A percentile compares a stretch with the other conserved stretches of the same genome.
phyloP scores from a whole-genome alignment of 2,113 vertebrate genomes.

The Canis aureus region DNA sequence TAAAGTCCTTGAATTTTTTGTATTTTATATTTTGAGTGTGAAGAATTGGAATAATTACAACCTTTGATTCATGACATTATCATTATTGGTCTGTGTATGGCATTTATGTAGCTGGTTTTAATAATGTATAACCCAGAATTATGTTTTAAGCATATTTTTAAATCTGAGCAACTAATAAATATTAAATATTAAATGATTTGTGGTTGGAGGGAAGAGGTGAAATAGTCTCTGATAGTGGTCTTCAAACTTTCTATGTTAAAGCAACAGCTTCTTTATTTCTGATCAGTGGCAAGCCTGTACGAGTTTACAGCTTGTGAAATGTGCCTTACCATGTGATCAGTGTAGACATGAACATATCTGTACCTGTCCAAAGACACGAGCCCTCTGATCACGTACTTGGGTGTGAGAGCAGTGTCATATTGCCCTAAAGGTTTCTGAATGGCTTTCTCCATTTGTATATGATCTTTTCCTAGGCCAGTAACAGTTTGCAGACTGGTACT shows the following conservation, averaged over 20 bases:
- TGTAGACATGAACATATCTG: neutral
- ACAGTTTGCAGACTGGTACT: neutral
- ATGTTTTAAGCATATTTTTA: neutral
- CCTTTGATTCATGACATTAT: constrained; percentile 9
- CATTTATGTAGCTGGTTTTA: constrained; percentile 64
- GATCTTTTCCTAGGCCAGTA: neutral
- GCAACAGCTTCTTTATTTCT: constrained; percentile 33
- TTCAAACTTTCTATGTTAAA: constrained; percentile 2
- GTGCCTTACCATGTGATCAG: neutral
- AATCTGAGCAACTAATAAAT: neutral
- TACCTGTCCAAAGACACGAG: neutral
- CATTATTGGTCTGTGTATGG: neutral
- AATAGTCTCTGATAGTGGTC: neutral
- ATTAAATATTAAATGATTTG: constrained; percentile 52
- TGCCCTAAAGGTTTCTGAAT: constrained; percentile 15
- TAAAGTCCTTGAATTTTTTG: neutral
- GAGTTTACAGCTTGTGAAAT: neutral
- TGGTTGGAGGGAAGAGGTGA: neutral
- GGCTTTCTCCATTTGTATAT: constrained; percentile 1
- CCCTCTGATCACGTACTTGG: neutral
- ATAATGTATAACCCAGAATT: constrained; percentile 15
- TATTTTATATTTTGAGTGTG: constrained; percentile 6
- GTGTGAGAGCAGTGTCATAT: neutral
- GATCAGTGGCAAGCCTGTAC: neutral
- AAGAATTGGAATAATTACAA: constrained; percentile 31